Evolutionary conservation across 1,140 invertebrate species (phyloP).

Genomic region (Halictus rubicundus): DNA sequence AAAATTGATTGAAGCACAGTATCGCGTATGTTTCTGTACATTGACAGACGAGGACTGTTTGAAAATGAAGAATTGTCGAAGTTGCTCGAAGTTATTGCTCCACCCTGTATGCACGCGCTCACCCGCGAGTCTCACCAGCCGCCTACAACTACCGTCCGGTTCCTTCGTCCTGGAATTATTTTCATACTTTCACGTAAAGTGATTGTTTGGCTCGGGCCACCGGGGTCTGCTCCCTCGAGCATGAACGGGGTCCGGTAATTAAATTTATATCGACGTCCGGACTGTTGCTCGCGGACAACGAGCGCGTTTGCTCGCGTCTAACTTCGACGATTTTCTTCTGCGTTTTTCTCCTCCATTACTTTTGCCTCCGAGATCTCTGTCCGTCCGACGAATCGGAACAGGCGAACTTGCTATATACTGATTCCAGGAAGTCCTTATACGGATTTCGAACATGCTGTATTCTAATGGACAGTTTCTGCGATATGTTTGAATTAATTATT

Average conservation of each 20-base stretch:
- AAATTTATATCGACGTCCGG: slow-evolving; percentile 77
- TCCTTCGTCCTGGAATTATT: slow-evolving; percentile 73
- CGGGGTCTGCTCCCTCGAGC: slow-evolving; percentile 74
- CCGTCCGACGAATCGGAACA: too few species aligned
- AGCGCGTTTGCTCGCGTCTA: not conserved
- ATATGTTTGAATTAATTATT: too few species aligned
- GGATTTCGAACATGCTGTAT: too few species aligned
- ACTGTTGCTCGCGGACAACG: slow-evolving; percentile 60
- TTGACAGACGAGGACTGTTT: too few species aligned
- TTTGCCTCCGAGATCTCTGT: too few species aligned
- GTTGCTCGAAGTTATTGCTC: too few species aligned
- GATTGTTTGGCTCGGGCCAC: slow-evolving; percentile 76
- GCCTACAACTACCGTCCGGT: slow-evolving; percentile 51
- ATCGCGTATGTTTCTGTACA: too few species aligned
- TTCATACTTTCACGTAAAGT: slow-evolving; percentile 80
- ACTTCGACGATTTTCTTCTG: not conserved
- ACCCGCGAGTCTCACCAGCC: slow-evolving; percentile 13
- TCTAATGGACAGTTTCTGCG: too few species aligned
- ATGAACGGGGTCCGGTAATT: slow-evolving; percentile 76
- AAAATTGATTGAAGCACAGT: too few species aligned
- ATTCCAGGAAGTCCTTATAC: too few species aligned
- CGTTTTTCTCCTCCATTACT: not conserved
- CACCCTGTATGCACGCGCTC: slow-evolving; percentile 23
- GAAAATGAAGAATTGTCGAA: too few species aligned
- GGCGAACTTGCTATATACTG: too few species aligned